Percentiles rank a stretch among this genome's conserved stretches.
Conservation (phyloP, 1,140 invertebrate genomes). For the Trichogramma pretiosum region DNA sequence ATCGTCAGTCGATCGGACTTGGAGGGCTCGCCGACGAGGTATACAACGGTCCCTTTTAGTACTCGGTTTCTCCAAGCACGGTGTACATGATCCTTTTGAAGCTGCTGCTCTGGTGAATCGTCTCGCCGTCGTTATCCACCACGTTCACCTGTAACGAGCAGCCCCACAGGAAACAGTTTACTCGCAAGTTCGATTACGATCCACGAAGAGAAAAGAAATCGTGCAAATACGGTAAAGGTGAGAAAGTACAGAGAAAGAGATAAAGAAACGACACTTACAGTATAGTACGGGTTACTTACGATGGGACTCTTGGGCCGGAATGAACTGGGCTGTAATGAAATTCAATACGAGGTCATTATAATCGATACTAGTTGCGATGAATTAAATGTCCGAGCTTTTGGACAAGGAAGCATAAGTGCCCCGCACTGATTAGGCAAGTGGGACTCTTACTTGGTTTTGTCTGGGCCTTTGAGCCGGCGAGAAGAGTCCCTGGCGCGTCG, state of each 20-base stretch:
- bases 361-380: not conserved
- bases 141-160: slow-evolving; percentile 55
- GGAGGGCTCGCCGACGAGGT: no score
- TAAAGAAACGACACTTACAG: no score
- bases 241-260: no score
- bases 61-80: slow-evolving; percentile 70
- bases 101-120: slow-evolving; percentile 81
- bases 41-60: no score
- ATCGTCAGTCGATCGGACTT: no score
- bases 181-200: not conserved
- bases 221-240: not conserved
- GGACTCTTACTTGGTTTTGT: slow-evolving; percentile 32
- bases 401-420: no score
- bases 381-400: no score
- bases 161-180: slow-evolving; percentile 8
- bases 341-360: no score
- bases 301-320: slow-evolving; percentile 31
- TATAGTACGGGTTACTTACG: slow-evolving; percentile 31
- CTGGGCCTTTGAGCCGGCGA: slow-evolving; percentile 53
- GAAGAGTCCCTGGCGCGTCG: slow-evolving; percentile 67
- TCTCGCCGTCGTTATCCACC: slow-evolving; percentile 55
- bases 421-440: not conserved
- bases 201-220: no score
- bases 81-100: slow-evolving; percentile 88
- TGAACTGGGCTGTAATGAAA: slow-evolving; percentile 25